A percentile compares a stretch with the other conserved stretches of the same genome.
These are phyloP conservation scores for Cheirogaleus medius DNA, from an alignment of 2,113 vertebrate species.

Conservation along the genomic window DNA sequence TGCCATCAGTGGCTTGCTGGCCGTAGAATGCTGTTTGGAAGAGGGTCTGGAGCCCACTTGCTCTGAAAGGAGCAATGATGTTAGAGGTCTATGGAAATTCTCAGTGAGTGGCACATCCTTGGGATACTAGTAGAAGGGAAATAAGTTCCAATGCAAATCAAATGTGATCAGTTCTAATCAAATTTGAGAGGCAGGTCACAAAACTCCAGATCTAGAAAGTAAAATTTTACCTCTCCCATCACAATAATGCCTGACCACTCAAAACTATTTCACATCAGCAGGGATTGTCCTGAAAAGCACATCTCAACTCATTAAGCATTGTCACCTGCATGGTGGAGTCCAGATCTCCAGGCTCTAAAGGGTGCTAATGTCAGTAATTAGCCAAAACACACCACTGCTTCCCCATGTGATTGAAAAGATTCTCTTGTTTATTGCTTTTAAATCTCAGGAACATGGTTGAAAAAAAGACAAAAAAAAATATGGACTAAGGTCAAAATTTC, in stretches of 20 bases:
- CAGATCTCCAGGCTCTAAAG: background rate
- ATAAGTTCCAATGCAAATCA: background rate
- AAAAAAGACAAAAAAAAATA: background rate
- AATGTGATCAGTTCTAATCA: background rate
- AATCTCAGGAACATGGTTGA: background rate
- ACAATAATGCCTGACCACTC: background rate
- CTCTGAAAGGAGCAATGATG: conserved; percentile 85
- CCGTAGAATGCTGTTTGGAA: conserved; percentile 86
- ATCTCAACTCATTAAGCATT: background rate
- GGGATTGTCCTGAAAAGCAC: background rate
- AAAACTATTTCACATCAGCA: background rate
- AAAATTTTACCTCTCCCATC: background rate
- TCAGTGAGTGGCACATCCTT: conserved; percentile 76
- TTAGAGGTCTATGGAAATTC: conserved; percentile 88
- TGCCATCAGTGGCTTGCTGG: conserved; percentile 85
- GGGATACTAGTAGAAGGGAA: background rate
- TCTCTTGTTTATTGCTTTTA: background rate
- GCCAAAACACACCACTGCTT: background rate
- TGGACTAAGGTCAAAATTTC: background rate
- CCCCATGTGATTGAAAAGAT: background rate
- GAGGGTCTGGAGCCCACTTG: conserved; percentile 87
- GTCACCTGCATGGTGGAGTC: background rate
- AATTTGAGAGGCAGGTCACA: background rate
- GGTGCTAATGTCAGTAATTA: background rate
- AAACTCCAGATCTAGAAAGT: background rate